Percentiles rank a stretch among this genome's conserved stretches.
Evolutionary conservation across 2,113 vertebrate genomes (phyloP).

Genomic region (Ploceus nigricollis): DNA sequence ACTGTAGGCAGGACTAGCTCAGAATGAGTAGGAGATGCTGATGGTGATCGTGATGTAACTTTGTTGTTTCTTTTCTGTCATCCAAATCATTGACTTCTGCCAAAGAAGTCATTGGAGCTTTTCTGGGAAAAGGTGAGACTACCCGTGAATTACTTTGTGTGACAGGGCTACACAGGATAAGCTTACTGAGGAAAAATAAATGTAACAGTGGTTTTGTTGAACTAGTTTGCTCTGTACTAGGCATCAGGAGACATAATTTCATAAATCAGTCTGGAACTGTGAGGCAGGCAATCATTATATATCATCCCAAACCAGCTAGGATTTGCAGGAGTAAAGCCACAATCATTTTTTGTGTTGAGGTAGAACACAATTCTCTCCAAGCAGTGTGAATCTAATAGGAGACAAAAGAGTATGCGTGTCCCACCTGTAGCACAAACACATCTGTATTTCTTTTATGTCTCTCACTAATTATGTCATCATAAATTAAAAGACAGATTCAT

Average conservation of each 20-base stretch:
- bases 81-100: neutral
- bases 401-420: neutral
- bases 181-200: neutral
- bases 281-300: neutral
- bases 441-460: neutral
- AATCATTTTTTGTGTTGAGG: neutral
- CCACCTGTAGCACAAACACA: neutral
- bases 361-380: neutral
- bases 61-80: neutral
- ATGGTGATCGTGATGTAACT: neutral
- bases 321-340: neutral
- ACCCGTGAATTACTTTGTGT: neutral
- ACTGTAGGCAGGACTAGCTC: neutral
- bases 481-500: neutral
- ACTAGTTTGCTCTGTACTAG: neutral
- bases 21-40: neutral
- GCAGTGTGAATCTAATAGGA: neutral
- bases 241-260: neutral
- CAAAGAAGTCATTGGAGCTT: neutral
- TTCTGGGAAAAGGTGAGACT: neutral
- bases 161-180: neutral
- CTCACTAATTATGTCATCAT: neutral
- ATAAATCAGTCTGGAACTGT: neutral
- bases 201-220: neutral
- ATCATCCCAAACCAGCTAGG: neutral